Evolutionary conservation across 2,113 vertebrate species (phyloP), one percentile per base, ranked within the genome.

Genomic region (Campylomormyrus numenius): DNA sequence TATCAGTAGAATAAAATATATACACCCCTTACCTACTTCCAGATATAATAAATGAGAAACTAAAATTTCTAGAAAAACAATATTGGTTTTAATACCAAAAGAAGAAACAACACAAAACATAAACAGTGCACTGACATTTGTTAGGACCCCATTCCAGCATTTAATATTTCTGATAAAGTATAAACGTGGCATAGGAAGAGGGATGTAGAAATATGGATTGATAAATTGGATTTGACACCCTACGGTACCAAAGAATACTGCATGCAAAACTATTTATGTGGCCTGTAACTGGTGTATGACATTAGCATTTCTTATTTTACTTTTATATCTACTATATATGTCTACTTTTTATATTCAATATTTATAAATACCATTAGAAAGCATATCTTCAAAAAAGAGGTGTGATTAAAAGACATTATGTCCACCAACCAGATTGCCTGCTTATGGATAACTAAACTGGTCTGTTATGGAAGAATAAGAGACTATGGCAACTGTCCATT

Each of bases 401-500:
- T 15, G 56, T 9, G 56, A 42, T 87, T 87, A 87, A 87, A 42
- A 88, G 83, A 89, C 46, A 88, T 86, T 66, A 90, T 83, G 91
- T 90, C 58, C 85, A 91, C 88, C 90, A 62, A 86, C 53, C 5
- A 86, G 91, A 92, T 89, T 49, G 87, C 88, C 87, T 90, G 88
- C 91, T 91, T 92, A 90, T 89, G 90, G 62, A 91, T 93, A 94
- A 92, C 93, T 94, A 93, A 45, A 66, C 15, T 45, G 50, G 80
- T 62, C 83, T 90, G 49, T 56, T 21, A 35, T 95, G 89, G 95
- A 95, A 95, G 94, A 94, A 90, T 90, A 80, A 19, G 93, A 92
- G 95, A 96, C 96, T 92, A 91, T 90, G 90, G 3, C 89, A 95
- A 92, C 94, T 96, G 95, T 95, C 95, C 90, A 96, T 96, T 95